These are phyloP conservation scores for Cancer borealis DNA, from an alignment of 2,888 invertebrate species.

Conservation along the genomic window DNA sequence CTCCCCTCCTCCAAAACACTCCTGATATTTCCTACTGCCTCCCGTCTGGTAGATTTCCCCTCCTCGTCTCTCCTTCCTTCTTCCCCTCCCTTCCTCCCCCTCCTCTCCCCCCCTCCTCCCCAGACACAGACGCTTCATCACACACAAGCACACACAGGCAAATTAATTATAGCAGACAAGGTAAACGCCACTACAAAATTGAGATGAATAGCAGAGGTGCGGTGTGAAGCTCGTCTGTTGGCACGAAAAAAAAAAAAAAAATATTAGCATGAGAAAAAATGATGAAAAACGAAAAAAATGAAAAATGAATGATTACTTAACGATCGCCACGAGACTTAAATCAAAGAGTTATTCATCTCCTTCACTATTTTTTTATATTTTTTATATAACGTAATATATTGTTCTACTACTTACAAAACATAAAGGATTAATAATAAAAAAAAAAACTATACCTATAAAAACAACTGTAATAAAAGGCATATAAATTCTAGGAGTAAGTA, in stretches of 20 bases:
- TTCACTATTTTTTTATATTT: too few relatives aligned
- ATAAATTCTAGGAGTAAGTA: background rate
- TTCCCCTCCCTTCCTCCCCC: background rate
- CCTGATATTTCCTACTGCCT: background rate
- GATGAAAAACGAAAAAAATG: background rate
- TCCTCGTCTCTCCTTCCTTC: background rate
- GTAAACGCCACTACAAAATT: conserved; percentile 27
- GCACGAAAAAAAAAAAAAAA: background rate
- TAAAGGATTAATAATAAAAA: too few relatives aligned
- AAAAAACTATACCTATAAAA: too few relatives aligned
- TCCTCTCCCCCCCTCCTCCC: background rate
- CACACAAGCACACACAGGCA: background rate
- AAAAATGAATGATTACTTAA: background rate
- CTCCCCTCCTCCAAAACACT: background rate
- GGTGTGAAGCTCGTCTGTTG: conserved; percentile 3
- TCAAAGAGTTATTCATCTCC: too few relatives aligned
- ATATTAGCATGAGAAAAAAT: too few relatives aligned
- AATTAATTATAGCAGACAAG: conserved; percentile 32
- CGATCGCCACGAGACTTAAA: background rate
- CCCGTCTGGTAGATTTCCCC: background rate
- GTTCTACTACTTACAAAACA: too few relatives aligned
- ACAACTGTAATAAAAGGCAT: too few relatives aligned
- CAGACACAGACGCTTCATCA: background rate
- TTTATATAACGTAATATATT: too few relatives aligned
- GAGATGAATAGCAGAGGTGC: background rate